These are phyloP conservation scores for Ooceraea biroi DNA, from an alignment of 1,140 invertebrate genomes.

Conservation along the genomic window DNA sequence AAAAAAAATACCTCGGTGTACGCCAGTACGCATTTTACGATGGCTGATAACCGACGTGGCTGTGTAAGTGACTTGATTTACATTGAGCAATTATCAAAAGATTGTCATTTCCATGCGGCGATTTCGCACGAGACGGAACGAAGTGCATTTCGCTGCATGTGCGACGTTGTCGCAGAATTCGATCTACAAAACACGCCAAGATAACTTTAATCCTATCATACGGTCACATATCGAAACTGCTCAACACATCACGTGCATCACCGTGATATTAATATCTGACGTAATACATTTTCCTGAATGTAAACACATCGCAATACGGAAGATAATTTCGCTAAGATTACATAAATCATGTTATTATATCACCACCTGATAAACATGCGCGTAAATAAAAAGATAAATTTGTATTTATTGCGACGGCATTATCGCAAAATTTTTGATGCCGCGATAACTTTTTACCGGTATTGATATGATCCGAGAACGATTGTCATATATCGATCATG, in stretches of 20 bases:
- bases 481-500: too few species aligned
- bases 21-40: conserved; percentile 27
- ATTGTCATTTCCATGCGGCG: conserved; percentile 20
- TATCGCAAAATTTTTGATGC: conserved; percentile 46
- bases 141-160: background rate
- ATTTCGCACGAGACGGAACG: conserved; percentile 5
- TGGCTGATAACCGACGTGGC: conserved; percentile 64
- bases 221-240: background rate
- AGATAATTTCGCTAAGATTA: conserved; percentile 54
- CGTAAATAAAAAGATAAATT: conserved; percentile 42
- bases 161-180: background rate
- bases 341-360: conserved; percentile 44
- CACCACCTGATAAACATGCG: conserved; percentile 7
- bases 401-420: conserved; percentile 30
- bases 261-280: conserved; percentile 35
- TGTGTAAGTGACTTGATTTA: conserved; percentile 63
- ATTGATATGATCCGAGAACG: background rate
- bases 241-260: background rate
- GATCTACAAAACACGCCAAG: background rate
- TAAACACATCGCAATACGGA: conserved; percentile 59
- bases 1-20: conserved; percentile 38
- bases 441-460: background rate
- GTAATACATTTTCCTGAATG: conserved; percentile 11
- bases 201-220: conserved; percentile 19
- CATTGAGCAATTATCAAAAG: conserved; percentile 39